Base-by-base conservation (phyloP, 2,113 vertebrate genomes). In the Turdus rufiventris region DNA sequence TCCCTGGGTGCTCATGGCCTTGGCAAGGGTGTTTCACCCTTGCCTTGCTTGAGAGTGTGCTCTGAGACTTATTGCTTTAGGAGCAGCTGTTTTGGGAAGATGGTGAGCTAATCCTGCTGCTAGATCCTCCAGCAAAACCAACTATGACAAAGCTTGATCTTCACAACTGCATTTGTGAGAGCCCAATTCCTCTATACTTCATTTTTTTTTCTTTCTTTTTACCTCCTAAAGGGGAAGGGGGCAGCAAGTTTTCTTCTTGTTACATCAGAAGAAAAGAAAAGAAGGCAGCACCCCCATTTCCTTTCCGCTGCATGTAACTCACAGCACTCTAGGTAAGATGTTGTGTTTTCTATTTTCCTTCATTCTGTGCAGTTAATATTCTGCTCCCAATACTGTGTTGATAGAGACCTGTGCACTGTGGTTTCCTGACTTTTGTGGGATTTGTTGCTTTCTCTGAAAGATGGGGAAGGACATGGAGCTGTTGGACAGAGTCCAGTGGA, bases 191-290 rank as follows among this genome's bases (percentile, higher is more conserved):
- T 79, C 42, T 2, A 0, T 18, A n/a, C 36, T 68, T 75, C 23
- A 2, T 40, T 63, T 71, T 40, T 63, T 71, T 62, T 53, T 62
- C 34, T 94, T 73, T 50, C 28, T 77, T 74, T 84, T 75, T 88
- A 38, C 23, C 42, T 91, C 20, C 50, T 72, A 14, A 92, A 95
- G 93, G 94, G 89, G 89, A 94, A 94, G 91, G 93, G 95, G 94
- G 77, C 76, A 85, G 34, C 72, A 95, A 93, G 71, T 48, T 94
- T 91, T 92, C 58, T 94, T 85, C 91, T 61, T 31, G n/a, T 54
- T 33, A 28, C 74, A 72, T 54, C 77, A 76, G 66, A 94, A 94
- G 73, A 8, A 84, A 48, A 48, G 61, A 67, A 85, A 77, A 38
- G 6, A 89, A 63, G 70, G 53, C 23, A 79, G 29, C 34, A 18